phyloP scores from a whole-genome alignment of 1,140 invertebrate genomes.

The Penaeus indicus region DNA sequence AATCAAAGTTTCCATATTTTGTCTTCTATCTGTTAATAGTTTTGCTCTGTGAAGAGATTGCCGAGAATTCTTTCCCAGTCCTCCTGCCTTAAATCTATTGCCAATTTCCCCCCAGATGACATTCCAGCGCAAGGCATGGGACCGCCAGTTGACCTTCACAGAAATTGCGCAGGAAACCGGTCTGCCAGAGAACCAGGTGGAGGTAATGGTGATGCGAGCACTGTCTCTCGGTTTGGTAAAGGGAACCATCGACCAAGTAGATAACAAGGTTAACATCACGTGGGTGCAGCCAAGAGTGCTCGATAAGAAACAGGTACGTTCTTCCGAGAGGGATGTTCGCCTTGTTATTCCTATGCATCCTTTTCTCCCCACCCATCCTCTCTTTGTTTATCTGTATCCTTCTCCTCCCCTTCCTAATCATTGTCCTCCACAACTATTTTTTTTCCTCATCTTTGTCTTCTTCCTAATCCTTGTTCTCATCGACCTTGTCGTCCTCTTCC shows the following conservation, averaged over 20 bases:
- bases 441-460: too few relatives aligned
- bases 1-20: too few relatives aligned
- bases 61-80: not conserved
- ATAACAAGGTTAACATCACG: constrained; percentile 83
- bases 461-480: too few relatives aligned
- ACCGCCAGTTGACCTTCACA: constrained; percentile 86
- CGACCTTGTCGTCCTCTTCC: too few relatives aligned
- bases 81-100: not conserved
- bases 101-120: constrained; percentile 75
- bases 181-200: constrained; percentile 79
- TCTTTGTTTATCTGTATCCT: not conserved
- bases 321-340: not conserved
- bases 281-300: constrained; percentile 95
- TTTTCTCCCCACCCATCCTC: too few relatives aligned
- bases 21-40: too few relatives aligned
- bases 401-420: not conserved
- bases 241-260: constrained; percentile 96
- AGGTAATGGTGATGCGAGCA: constrained; percentile 98
- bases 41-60: too few relatives aligned
- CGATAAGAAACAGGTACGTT: constrained; percentile 76
- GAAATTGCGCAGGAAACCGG: constrained; percentile 81
- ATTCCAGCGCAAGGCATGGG: constrained; percentile 78
- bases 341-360: not conserved
- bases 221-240: constrained; percentile 93
- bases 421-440: too few relatives aligned